Base-by-base conservation (phyloP, 2,888 invertebrate species). In the Byasa hedistus region DNA sequence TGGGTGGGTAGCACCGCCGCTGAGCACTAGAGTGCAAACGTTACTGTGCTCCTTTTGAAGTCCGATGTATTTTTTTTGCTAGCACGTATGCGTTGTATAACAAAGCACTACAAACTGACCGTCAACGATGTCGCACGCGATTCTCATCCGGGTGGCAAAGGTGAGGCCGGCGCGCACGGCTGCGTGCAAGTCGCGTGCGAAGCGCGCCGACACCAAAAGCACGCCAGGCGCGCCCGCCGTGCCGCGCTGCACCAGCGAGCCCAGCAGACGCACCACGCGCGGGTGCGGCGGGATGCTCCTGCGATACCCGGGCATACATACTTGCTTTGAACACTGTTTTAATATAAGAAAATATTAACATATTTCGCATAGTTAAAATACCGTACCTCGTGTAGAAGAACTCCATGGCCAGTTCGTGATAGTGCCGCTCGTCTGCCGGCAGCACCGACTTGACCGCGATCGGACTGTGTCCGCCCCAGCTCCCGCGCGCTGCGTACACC, bases 331-430 rank as follows among this genome's bases (percentile, higher is more conserved):
- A n/a, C n/a, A 39, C 23, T 44, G 1, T 8, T 23, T 1, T 23
- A 79, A 70, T 12, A 17, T 51, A 24, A 54, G n/a, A n/a, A n/a
- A n/a, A n/a, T n/a, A n/a, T n/a, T n/a, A n/a, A n/a, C n/a, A n/a
- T n/a, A n/a, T n/a, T n/a, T n/a, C n/a, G n/a, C n/a, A n/a, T n/a
- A n/a, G n/a, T 24, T 8, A n/a, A 8, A 64, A n/a, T 51, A 51
- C 2, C 51, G 21, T n/a, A 95, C 96, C 95, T 94, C 60, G 97
- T 97, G 77, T 97, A 97, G 83, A 96, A 97, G 91, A 97, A 97
- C 86, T 98, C 97, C 95, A 97, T 95, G 1, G 97, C 97, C 1
- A 98, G 89, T 79, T 98, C 97, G 79, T 96, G 95, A 95, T 97
- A 97, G 80, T 97, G 97, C 69, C 96, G 92, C 75, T 97, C 97